Percentiles rank a stretch among this genome's conserved stretches.
These are phyloP conservation scores for Ganaspis sp. DNA, from an alignment of 1,140 invertebrate genomes.

Conservation along the genomic window DNA sequence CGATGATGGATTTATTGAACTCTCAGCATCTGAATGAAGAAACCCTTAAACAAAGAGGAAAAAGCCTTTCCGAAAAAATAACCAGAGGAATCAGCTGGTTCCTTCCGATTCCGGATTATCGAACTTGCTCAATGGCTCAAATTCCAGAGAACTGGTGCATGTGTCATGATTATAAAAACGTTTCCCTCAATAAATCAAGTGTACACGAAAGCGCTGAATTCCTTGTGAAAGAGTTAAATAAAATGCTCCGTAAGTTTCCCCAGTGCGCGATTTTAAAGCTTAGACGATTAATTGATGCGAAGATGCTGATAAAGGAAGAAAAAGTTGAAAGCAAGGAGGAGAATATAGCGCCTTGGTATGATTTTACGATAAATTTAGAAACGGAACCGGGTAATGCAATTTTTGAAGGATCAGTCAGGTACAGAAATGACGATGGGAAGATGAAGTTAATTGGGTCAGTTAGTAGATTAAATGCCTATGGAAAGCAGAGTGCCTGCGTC, in stretches of 20 bases:
- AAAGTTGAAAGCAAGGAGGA: slow-evolving; percentile 50
- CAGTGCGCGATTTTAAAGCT: slow-evolving; percentile 79
- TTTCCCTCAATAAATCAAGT: slow-evolving; percentile 74
- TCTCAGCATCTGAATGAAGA: slow-evolving; percentile 63
- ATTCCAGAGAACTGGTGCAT: slow-evolving; percentile 91
- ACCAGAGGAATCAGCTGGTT: slow-evolving; percentile 86
- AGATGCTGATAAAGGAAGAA: slow-evolving; percentile 73
- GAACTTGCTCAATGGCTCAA: slow-evolving; percentile 85
- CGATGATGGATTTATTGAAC: slow-evolving; percentile 80
- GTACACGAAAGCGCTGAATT: slow-evolving; percentile 77
- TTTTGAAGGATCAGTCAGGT: slow-evolving; percentile 85
- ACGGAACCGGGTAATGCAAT: slow-evolving; percentile 83
- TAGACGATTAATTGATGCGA: slow-evolving; percentile 77
- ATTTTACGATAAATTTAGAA: slow-evolving; percentile 82
- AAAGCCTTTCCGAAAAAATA: slow-evolving; percentile 43
- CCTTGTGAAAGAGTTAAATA: slow-evolving; percentile 81
- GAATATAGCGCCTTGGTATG: slow-evolving; percentile 72
- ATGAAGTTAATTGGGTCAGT: slow-evolving; percentile 79
- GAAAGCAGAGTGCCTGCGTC: slow-evolving; percentile 85
- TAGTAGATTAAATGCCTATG: slow-evolving; percentile 87
- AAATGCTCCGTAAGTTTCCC: slow-evolving; percentile 77
- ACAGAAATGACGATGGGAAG: slow-evolving; percentile 66
- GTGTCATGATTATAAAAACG: slow-evolving; percentile 81
- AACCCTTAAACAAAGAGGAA: slow-evolving; percentile 52
- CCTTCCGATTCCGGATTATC: slow-evolving; percentile 80